Evolutionary conservation across 2,888 invertebrate genomes (phyloP).

Genomic region (Megamerina dolium): DNA sequence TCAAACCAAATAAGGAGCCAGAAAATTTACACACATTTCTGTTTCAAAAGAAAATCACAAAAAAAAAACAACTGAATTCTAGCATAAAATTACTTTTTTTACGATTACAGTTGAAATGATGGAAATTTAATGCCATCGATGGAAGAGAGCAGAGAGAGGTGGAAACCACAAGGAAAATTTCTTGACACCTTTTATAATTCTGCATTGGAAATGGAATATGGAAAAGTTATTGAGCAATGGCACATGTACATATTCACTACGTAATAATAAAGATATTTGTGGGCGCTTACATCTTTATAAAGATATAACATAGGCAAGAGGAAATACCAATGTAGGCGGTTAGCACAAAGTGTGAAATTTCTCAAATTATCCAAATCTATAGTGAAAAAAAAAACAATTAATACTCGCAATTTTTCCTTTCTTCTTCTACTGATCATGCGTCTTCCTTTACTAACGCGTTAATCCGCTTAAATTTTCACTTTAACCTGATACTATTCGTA

Average conservation of each 20-base stretch:
- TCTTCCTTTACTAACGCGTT: neutral
- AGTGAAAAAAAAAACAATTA: neutral
- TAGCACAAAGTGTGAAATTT: conserved; percentile 19
- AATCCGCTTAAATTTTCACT: conserved; percentile 10
- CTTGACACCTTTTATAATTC: conserved; percentile 4
- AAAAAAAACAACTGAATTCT: too few relatives aligned
- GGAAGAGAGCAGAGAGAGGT: neutral
- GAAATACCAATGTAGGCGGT: too few relatives aligned
- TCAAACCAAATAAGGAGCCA: neutral
- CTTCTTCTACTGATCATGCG: neutral
- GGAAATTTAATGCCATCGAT: conserved; percentile 5
- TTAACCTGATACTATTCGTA: conserved; percentile 4
- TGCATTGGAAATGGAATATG: too few relatives aligned
- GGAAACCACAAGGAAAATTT: neutral
- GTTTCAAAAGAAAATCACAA: too few relatives aligned
- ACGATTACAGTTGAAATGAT: too few relatives aligned
- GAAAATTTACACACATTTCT: too few relatives aligned
- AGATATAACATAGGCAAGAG: too few relatives aligned
- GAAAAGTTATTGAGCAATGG: too few relatives aligned
- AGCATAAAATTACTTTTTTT: too few relatives aligned
- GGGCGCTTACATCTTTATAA: too few relatives aligned
- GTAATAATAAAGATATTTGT: too few relatives aligned
- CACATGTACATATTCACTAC: too few relatives aligned
- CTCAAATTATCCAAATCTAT: conserved; percentile 15
- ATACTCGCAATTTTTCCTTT: neutral